Conservation (phyloP, 2,888 invertebrate genomes). For the Cataglyphis albicans region DNA sequence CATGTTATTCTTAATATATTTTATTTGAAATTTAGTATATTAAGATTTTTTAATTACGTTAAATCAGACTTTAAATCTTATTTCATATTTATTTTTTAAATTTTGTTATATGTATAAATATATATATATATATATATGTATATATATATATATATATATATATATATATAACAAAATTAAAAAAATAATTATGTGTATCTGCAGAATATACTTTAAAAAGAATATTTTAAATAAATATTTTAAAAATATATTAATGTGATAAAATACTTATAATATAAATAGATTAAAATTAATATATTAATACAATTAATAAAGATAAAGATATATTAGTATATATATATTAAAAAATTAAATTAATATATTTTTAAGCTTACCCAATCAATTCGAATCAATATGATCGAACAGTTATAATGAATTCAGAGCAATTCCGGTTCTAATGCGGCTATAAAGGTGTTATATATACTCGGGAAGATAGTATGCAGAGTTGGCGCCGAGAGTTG, state of each 20-base stretch:
- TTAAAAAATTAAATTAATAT: neutral
- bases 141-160: neutral
- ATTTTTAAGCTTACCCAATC: neutral
- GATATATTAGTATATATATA: neutral
- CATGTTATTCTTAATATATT: neutral
- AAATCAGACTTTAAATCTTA: neutral
- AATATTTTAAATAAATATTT: too few species aligned
- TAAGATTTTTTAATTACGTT: neutral
- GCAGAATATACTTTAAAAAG: neutral
- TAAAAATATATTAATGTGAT: neutral
- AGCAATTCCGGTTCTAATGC: slow-evolving; percentile 7
- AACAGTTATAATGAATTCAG: slow-evolving; percentile 6
- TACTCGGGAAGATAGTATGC: slow-evolving; percentile 30
- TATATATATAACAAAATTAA: too few species aligned
- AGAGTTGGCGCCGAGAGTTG: slow-evolving; percentile 33
- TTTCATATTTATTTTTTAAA: neutral
- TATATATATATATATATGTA: neutral
- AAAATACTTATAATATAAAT: neutral
- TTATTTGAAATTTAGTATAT: neutral
- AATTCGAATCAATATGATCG: neutral
- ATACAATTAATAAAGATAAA: too few species aligned
- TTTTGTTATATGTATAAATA: neutral
- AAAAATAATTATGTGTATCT: neutral
- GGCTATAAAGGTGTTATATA: slow-evolving; percentile 17
- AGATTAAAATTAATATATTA: neutral